Base-by-base conservation (phyloP, 30 jellyfish, hydroid and myxozoan species). In the Mastigias papua region DNA sequence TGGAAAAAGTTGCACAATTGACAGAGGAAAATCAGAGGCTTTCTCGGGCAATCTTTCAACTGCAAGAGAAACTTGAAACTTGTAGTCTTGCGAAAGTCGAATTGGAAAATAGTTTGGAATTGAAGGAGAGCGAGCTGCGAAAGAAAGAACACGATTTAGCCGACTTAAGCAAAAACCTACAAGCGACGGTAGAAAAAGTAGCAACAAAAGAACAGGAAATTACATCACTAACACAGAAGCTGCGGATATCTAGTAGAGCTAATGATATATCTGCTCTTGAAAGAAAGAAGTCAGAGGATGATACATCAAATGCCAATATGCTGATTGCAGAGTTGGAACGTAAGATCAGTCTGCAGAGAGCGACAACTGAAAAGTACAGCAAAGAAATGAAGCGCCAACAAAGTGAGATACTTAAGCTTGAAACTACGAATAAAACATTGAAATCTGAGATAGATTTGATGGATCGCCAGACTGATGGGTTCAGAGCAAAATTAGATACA, bases 271-370 rank as follows among this genome's bases (percentile, higher is more conserved):
- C 42, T 8, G 73, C 48, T 37, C 69, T 75, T 17, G 86, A 75
- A 60, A 54, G 74, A 49, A 26, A 21, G 15, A 75, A 57, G 9
- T n/a, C 50, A 1, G 86, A 75, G 19, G 86, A 75, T 22, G 86
- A 54, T 15, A 34, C 28, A n/a, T 60, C 70, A 4, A 30, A 57
- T 42, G 74, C 86, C 19, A 37, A 30, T 27, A 33, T 1, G 29
- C 33, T 75, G 73, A 75, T 75, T 9, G n/a, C 70, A 16, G 71
- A 75, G n/a, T 26, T 75, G 33, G 86, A 75, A 35, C 48, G 49
- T 26, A 75, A 75, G 32, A 32, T 75, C 19, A 22, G 60, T 30
- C 7, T 57, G 57, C 71, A 75, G 48, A 75, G 28, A 27, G 17
- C 73, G 19, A 46, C 9, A 2, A 10, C 3, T 15, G 86, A 75